A percentile compares a stretch with the other conserved stretches of the same genome.
Conservation (phyloP, 2,888 invertebrate genomes). For the Selenia dentaria region DNA sequence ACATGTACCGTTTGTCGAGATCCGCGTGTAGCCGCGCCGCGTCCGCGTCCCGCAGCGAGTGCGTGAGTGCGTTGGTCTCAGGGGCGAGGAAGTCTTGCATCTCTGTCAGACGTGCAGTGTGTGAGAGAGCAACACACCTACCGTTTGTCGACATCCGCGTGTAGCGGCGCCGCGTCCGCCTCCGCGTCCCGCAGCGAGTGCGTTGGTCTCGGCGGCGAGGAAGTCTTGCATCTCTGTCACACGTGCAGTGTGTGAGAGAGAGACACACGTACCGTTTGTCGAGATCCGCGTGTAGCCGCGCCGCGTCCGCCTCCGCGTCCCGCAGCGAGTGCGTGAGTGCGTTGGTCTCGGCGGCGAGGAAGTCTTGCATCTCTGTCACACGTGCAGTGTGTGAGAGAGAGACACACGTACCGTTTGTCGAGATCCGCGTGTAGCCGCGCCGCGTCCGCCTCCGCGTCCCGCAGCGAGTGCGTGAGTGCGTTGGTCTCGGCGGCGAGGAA, state of each 20-base stretch:
- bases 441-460: conserved; percentile 90
- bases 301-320: conserved; percentile 89
- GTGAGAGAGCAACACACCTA: no score
- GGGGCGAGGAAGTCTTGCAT: no score
- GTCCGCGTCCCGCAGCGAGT: conserved; percentile 91
- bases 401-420: conserved; percentile 57
- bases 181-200: conserved; percentile 93
- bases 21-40: conserved; percentile 67
- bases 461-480: conserved; percentile 90
- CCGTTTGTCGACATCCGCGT: conserved; percentile 69
- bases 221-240: no score
- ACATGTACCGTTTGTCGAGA: conserved; percentile 65
- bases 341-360: conserved; percentile 34
- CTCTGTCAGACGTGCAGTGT: no score
- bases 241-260: no score
- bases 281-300: conserved; percentile 60
- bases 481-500: conserved; percentile 94
- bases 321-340: conserved; percentile 91
- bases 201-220: no score
- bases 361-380: no score
- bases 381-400: no score
- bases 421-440: conserved; percentile 62
- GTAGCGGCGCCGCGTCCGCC: conserved; percentile 78
- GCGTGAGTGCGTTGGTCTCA: conserved; percentile 89
- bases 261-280: conserved; percentile 66